A percentile compares a stretch with the other conserved stretches of the same genome.
Evolutionary conservation across 2,797 vertebrate species (phyloP).

Genomic region (Simalia tracyae): DNA sequence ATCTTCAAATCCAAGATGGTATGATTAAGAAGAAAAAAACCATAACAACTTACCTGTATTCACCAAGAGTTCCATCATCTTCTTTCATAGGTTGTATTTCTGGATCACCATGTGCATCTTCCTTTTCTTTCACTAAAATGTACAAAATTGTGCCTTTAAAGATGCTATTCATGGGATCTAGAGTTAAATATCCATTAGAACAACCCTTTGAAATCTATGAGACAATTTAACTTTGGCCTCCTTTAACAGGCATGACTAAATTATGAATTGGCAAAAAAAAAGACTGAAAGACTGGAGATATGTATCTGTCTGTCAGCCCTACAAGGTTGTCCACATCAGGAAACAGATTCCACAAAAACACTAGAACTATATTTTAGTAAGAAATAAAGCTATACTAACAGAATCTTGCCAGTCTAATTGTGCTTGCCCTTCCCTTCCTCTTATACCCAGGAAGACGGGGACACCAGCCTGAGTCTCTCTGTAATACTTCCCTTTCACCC

Average conservation of each 20-base stretch:
- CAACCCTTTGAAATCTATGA: background rate
- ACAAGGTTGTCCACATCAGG: background rate
- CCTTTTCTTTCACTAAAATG: conserved; percentile 94
- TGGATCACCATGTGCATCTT: conserved; percentile 95
- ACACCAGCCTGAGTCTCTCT: background rate
- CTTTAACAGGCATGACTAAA: background rate
- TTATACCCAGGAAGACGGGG: background rate
- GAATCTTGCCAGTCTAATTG: background rate
- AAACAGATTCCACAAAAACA: background rate
- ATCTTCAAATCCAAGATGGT: background rate
- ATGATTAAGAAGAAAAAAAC: background rate
- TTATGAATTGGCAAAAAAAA: background rate
- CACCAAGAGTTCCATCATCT: conserved; percentile 96
- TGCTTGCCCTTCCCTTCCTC: background rate
- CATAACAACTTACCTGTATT: conserved; percentile 91
- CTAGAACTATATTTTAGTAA: background rate
- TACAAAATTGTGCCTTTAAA: conserved; percentile 20
- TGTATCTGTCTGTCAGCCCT: background rate
- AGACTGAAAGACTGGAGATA: background rate
- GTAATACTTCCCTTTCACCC: background rate
- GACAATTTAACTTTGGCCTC: background rate
- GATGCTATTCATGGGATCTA: background rate
- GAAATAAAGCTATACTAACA: background rate
- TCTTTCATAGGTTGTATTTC: conserved; percentile 99
- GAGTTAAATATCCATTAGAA: background rate